Conservation (phyloP, 2,888 invertebrate genomes). For the Bruchidius siliquastri region DNA sequence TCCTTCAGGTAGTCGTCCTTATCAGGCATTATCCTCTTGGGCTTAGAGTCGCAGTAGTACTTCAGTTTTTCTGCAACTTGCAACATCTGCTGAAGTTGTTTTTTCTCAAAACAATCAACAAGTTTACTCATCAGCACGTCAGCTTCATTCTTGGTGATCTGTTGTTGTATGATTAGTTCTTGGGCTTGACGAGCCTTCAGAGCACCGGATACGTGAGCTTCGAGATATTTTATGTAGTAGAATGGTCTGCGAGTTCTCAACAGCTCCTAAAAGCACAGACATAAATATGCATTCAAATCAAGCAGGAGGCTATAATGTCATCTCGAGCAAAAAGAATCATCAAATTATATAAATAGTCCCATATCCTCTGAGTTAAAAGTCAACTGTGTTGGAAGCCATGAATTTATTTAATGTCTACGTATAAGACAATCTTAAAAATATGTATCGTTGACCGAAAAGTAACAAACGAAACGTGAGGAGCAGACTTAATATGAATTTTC, state of each 20-base stretch:
- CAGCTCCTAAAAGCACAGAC: conserved; percentile 34
- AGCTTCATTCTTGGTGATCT: conserved; percentile 41
- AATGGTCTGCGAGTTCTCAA: conserved; percentile 47
- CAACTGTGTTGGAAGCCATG: no score
- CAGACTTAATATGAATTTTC: no score
- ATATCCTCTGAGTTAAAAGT: no score
- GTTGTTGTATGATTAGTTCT: conserved; percentile 36
- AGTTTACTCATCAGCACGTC: conserved; percentile 41
- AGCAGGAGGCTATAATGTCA: no score
- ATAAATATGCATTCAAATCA: no score
- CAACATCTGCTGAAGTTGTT: conserved; percentile 24
- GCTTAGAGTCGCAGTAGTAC: conserved; percentile 43
- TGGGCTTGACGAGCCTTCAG: conserved; percentile 35
- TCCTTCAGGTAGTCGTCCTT: conserved; percentile 41
- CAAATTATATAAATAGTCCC: no score
- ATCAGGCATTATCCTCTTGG: conserved; percentile 42
- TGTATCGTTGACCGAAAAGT: no score
- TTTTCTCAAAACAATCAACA: conserved; percentile 32
- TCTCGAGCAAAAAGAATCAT: no score
- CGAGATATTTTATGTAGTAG: conserved; percentile 46
- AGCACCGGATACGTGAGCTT: conserved; percentile 36
- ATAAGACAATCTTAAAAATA: no score
- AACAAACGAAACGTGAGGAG: no score
- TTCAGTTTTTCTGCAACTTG: conserved; percentile 44
- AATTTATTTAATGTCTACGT: no score